Base-by-base conservation (phyloP, 2,888 invertebrate species). In the Tenthredo distinguenda region DNA sequence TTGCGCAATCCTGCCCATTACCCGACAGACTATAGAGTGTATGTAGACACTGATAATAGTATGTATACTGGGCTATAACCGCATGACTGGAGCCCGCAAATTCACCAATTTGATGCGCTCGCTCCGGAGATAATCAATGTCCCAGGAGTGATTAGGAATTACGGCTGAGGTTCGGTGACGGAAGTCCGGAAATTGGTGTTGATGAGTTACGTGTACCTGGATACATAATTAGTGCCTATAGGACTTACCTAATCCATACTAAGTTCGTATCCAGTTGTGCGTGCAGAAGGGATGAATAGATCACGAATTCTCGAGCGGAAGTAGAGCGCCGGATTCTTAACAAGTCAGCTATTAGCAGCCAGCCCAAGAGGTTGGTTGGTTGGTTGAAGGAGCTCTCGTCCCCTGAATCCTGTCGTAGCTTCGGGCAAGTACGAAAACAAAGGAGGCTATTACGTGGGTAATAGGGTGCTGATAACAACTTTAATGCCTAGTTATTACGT, bases 381-480 rank as follows among this genome's bases (percentile, higher is more conserved):
- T 84, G 21, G 47, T 50, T 71, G 71, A 72, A 26, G 55, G 18
- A 31, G 18, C 55, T 84, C 34, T 71, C 84, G 34, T 72, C 72
- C 84, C 43, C 40, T 84, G 31, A 72, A 58, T 40, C 31, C 58
- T 62, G 37, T 40, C 62, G 62, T 58, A 58, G 26, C 74, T 74
- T 58, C 72, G 21, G 37, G 74, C 62, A 21, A 77, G 76, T 65
- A 86, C 86, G 87, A 89, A 88, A 88, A 90, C 88, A 89, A 88
- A 88, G 88, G 86, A 88, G 86, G 86, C 88, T 87, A 89, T 90
- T 91, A 91, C 87, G 85, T 50, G 86, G 87, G 87, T 91, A 90
- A 90, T 90, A 88, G 89, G 87, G 87, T 87, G 65, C 87, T 86
- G 90, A 90, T 90, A 90, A 90, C 88, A 87, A 88, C 87, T 87